phyloP scores from a whole-genome alignment of 2,113 vertebrate species.

The Dryoscopus gambensis region DNA sequence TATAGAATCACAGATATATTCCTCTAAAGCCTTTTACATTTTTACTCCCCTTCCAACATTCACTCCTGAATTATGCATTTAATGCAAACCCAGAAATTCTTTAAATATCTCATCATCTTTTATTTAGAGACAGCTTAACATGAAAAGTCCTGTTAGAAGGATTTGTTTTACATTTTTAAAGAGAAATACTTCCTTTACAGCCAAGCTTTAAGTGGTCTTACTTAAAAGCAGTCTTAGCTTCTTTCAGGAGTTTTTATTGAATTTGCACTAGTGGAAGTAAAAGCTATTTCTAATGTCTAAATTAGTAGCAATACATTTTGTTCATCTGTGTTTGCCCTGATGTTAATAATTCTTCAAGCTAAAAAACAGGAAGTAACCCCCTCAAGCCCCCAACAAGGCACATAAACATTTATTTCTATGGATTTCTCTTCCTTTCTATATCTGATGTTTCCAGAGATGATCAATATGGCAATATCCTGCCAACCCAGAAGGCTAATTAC shows the following conservation, averaged over 20 bases:
- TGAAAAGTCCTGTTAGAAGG: slow-evolving; percentile 30
- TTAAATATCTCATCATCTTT: slow-evolving; percentile 60
- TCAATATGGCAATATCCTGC: slow-evolving; percentile 37
- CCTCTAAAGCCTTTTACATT: background rate
- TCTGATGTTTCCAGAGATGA: background rate
- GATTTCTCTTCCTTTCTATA: background rate
- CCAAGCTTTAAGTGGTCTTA: background rate
- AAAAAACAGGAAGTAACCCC: background rate
- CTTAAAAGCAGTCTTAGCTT: background rate
- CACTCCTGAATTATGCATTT: slow-evolving; percentile 61
- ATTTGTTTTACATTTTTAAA: slow-evolving; percentile 60
- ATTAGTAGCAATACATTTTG: background rate
- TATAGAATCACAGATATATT: background rate
- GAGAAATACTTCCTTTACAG: slow-evolving; percentile 40
- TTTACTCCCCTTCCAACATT: slow-evolving; percentile 15
- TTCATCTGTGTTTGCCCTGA: background rate
- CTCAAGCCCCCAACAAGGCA: background rate
- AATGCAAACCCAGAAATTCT: background rate
- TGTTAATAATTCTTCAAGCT: background rate
- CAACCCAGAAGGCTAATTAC: slow-evolving; percentile 26
- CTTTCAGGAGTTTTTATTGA: background rate
- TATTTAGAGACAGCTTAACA: slow-evolving; percentile 56
- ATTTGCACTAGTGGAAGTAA: background rate
- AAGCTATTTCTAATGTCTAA: background rate
- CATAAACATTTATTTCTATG: background rate